Base-by-base conservation (phyloP, 2,797 vertebrate genomes). In the Diplodus sargus region DNA sequence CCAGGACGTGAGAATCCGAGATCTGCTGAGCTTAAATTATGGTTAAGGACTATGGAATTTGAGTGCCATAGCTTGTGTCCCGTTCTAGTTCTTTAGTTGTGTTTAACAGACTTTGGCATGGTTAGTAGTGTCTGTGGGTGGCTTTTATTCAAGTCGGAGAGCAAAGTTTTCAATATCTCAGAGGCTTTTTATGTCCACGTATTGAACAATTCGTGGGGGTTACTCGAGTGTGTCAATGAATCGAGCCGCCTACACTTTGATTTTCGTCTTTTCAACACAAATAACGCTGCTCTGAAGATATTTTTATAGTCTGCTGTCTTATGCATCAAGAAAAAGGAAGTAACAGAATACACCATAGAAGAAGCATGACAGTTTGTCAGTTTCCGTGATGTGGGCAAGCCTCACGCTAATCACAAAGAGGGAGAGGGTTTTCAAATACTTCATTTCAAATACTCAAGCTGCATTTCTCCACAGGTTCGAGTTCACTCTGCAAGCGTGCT, bases 351-450 rank as follows among this genome's bases (percentile, higher is more conserved):
- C 25, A 70, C 18, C 23, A 39, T 42, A 59, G 56, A 70, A 57
- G 13, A 42, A 70, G 48, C 14, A 48, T 58, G 54, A 30, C 54
- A 48, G 8, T 43, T 64, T 49, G 43, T 63, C 61, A 49, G 1
- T 30, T n/a, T 62, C 59, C 45, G 16, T 28, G 69, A 61, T 39
- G 56, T 51, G 69, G 28, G 18, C 28, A 58, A 34, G 42, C n/a
- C 39, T 43, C 20, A 23, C 34, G 2, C 42, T 60, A 4, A 22
- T 60, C 58, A 60, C 58, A 16, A 11, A 23, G 23, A 14, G 8
- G 14, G 8, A 23, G n/a, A 23, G n/a, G 42, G n/a, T 4, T 61
- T 45, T 60, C 20, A 23, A 18, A 53, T 22, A 22, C 39, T 9
- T 34, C 52, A 25, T 25, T 25, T 25, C 25, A 25, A 25, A 25